Percentiles rank a stretch among this genome's conserved stretches.
Conservation (phyloP, 2,888 invertebrate species). For the Venusia cambrica region DNA sequence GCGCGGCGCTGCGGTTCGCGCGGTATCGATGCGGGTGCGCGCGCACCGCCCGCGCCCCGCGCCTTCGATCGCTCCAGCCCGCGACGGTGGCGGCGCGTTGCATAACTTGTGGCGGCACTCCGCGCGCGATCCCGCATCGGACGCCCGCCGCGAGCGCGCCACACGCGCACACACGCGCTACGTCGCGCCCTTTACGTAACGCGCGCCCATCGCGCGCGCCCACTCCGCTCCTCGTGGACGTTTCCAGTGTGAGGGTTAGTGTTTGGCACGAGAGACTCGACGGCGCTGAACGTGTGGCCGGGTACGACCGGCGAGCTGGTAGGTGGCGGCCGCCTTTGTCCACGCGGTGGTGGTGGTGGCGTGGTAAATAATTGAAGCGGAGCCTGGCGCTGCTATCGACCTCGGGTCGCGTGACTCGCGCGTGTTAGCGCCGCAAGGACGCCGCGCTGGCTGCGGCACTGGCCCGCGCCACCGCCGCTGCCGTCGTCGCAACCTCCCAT, state of each 20-base stretch:
- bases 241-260: constrained; percentile 58
- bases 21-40: constrained; percentile 66
- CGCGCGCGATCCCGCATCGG: constrained; percentile 76
- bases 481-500: constrained; percentile 37
- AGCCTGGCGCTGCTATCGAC: constrained; percentile 77
- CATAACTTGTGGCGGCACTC: constrained; percentile 76
- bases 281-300: constrained; percentile 44
- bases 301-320: constrained; percentile 62
- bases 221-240: constrained; percentile 42
- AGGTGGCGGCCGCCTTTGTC: constrained; percentile 67
- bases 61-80: constrained; percentile 67
- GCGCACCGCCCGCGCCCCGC: constrained; percentile 63
- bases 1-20: constrained; percentile 33
- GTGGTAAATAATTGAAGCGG: constrained; percentile 75
- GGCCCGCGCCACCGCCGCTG: constrained; percentile 47
- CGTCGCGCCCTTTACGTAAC: constrained; percentile 77
- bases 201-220: constrained; percentile 65
- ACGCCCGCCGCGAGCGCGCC: constrained; percentile 75
- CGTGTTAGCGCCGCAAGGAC: constrained; percentile 69
- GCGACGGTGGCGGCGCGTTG: constrained; percentile 74
- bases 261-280: constrained; percentile 43
- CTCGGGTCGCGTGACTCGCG: constrained; percentile 70
- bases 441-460: constrained; percentile 74
- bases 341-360: constrained; percentile 56
- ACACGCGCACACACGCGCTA: constrained; percentile 63